These are phyloP conservation scores for Amphiura filiformis DNA, from an alignment of 35 echinoderm and acorn worm genomes.

Conservation along the genomic window DNA sequence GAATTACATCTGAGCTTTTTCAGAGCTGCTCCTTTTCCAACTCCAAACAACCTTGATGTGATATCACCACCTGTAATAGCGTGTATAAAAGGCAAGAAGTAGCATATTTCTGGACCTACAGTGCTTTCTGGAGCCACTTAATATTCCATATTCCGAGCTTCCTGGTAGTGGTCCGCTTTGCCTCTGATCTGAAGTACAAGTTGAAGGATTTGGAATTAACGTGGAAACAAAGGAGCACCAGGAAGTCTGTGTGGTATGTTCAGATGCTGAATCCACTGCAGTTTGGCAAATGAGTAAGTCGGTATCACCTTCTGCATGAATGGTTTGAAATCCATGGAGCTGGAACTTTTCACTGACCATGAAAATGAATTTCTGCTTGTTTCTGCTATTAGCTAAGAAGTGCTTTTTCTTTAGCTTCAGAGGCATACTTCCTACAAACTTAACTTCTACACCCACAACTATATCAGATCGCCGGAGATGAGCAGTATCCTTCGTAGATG, in stretches of 20 bases:
- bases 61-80: conserved; percentile 45
- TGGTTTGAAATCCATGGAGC: not conserved
- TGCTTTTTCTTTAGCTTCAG: conserved; percentile 40
- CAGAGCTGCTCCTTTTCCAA: conserved; percentile 14
- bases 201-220: not conserved
- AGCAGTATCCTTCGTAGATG: conserved; percentile 42
- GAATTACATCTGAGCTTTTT: not conserved
- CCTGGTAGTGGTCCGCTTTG: not conserved
- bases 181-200: not conserved
- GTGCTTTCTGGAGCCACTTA: not conserved
- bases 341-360: conserved; percentile 16
- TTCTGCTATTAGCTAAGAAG: conserved; percentile 39
- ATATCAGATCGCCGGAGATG: conserved; percentile 14
- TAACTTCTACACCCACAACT: conserved; percentile 22
- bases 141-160: not conserved
- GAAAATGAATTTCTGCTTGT: conserved; percentile 61
- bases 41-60: conserved; percentile 32
- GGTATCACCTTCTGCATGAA: conserved; percentile 27
- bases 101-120: conserved; percentile 8
- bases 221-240: not conserved
- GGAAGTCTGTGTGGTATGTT: not conserved
- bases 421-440: conserved; percentile 8
- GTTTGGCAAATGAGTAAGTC: not conserved
- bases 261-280: not conserved
- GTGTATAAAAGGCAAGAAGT: conserved; percentile 30